Evolutionary conservation across 2,888 invertebrate species (phyloP), one percentile per base, ranked within the genome.

Genomic region (Amblyteles armatorius): DNA sequence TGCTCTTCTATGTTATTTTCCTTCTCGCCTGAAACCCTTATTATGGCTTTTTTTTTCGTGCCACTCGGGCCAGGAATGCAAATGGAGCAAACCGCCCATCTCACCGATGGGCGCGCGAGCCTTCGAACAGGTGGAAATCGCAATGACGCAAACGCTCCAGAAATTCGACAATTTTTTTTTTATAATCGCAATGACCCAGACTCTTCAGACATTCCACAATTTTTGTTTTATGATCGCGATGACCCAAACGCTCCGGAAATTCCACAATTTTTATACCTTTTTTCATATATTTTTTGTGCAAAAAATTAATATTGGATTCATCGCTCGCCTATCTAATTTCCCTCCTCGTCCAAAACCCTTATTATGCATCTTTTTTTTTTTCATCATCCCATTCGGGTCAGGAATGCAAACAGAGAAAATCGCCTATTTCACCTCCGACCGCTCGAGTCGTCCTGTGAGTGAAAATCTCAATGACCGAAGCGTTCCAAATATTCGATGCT

Each of bases 391-490:
- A 85, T 83, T 87, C 79, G 40, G 22, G 11, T 29, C 29, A 80
- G 86, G 84, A 92, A 92, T 92, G 92, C 91, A 91, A 92, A 90
- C 88, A 89, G 91, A 91, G 90, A 91, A 90, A 89, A 87, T 88
- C 87, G 88, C 83, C 84, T 79, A 19, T 76, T 68, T 65, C 16
- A 63, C 44, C 65, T 7, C 22, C 52, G 6, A 22, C 36, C 26
- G 26, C 3, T n/a, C 11, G 36, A 29, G 50, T 0, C 9, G 65
- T 71, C 33, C 5, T 33, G 6, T 6, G 1, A 7, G 33, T 40
- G 40, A 5, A 40, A 40, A 40, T 40, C 40, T 40, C 40, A 9
- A 5, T 40, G 9, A 7, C 13, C 16, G 13, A 44, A 13, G 16
- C 44, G 13, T 44, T 44, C 16, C 44, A 16, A 16, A 44, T 13